Evolutionary conservation across 2,797 vertebrate species (phyloP).

Genomic region (Acipenser ruthenus): DNA sequence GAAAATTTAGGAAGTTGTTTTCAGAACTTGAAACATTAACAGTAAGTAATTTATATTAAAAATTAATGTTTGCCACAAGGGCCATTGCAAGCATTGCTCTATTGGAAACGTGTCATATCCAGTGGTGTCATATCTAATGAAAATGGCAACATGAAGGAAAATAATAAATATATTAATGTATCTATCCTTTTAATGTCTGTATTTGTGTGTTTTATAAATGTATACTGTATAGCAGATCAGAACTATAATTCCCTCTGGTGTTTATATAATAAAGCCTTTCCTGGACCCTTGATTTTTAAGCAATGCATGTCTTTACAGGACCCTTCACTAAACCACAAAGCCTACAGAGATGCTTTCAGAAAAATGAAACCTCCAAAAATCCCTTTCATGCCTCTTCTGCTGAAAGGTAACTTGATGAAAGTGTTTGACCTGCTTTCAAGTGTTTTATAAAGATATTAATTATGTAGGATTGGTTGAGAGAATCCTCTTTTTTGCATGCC

Average conservation of each 20-base stretch:
- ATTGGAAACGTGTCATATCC: too few species aligned
- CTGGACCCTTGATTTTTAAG: too few species aligned
- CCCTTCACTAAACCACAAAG: slow-evolving; percentile 95
- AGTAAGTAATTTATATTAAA: slow-evolving; percentile 57
- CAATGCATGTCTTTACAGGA: slow-evolving; percentile 67
- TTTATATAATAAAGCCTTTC: too few species aligned
- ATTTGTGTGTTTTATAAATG: too few species aligned
- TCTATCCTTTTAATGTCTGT: too few species aligned
- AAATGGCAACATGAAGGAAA: too few species aligned
- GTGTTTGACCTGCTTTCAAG: background rate
- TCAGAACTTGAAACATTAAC: slow-evolving; percentile 91
- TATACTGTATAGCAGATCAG: too few species aligned
- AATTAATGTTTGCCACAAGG: too few species aligned
- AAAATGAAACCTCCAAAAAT: slow-evolving; percentile 98
- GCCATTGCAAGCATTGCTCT: too few species aligned
- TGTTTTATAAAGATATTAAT: background rate
- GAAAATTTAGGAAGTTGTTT: slow-evolving; percentile 95
- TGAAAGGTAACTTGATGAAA: slow-evolving; percentile 73
- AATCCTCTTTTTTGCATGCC: background rate
- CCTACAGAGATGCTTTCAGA: slow-evolving; percentile 93
- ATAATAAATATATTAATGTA: too few species aligned
- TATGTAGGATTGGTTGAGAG: background rate
- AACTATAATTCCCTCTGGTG: too few species aligned
- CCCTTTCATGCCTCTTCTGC: slow-evolving; percentile 89
- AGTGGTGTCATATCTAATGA: too few species aligned